Evolutionary conservation across 2,888 invertebrate genomes (phyloP).

Genomic region (Agrotis ipsilon): DNA sequence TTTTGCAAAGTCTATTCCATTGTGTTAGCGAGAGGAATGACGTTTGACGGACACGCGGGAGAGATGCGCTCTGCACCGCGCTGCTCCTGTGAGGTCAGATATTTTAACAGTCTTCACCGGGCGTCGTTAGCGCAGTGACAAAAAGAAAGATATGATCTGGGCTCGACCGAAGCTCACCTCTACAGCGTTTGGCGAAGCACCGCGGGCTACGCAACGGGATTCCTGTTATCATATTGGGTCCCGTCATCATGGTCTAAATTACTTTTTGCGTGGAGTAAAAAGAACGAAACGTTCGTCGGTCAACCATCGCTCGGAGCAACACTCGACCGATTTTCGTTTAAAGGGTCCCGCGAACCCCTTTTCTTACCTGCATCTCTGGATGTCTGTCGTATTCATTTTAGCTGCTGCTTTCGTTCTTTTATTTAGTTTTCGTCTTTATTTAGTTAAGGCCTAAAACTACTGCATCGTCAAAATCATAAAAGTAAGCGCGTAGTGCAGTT

Average conservation of each 20-base stretch:
- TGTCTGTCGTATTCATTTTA: constrained; percentile 73
- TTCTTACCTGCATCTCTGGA: constrained; percentile 83
- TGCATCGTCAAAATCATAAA: background rate
- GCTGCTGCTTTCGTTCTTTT: constrained; percentile 68
- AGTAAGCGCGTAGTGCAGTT: no score
- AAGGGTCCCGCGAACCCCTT: constrained; percentile 80
- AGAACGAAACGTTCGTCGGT: constrained; percentile 78
- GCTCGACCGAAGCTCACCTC: constrained; percentile 67
- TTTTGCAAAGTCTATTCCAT: constrained; percentile 89
- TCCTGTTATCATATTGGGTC: constrained; percentile 88
- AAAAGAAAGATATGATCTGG: constrained; percentile 73
- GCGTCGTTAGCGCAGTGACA: constrained; percentile 70
- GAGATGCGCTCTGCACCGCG: constrained; percentile 69
- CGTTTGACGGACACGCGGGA: constrained; percentile 86
- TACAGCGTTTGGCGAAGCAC: constrained; percentile 73
- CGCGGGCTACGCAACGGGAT: constrained; percentile 89
- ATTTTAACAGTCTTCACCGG: constrained; percentile 56
- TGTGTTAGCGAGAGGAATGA: constrained; percentile 85
- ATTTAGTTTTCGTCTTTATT: constrained; percentile 69
- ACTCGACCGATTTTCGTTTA: constrained; percentile 81
- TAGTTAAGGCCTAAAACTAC: constrained; percentile 52
- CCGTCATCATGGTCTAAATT: constrained; percentile 86
- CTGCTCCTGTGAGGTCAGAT: constrained; percentile 74
- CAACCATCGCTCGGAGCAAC: constrained; percentile 84
- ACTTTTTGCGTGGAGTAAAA: constrained; percentile 86